Base-by-base conservation (phyloP, 2,113 vertebrate genomes). In the Microtus richardsoni region DNA sequence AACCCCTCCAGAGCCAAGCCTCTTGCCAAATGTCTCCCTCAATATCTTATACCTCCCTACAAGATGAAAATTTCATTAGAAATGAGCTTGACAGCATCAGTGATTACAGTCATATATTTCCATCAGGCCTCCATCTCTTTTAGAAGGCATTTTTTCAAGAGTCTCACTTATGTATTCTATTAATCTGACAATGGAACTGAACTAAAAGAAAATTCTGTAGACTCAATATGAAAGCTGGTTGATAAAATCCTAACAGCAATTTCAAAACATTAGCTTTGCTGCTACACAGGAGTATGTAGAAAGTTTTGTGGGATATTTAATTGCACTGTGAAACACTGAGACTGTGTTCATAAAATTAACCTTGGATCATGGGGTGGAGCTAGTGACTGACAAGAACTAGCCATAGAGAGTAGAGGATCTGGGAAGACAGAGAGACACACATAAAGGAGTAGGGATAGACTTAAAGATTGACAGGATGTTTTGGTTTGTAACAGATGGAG, bases 1-100 rank as follows among this genome's bases (percentile, higher is more conserved):
- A 58, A 58, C 17, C 54, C 54, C 54, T 58, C 17, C 54, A 58
- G 54, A 58, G 16, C 17, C 54, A 58, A 19, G 54, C 17, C 17
- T 58, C 54, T 58, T 58, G 54, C 54, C 17, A 19, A 58, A 19
- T 58, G 54, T 5, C 54, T 19, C 54, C 54, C 17, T 58, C 47
- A 52, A 13, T 22, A 52, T 91, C 54, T 49, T 96, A 93, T 39
- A 92, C 66, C 12, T 77, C 60, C 47, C 84, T 96, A 62, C 64
- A 89, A 73, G 90, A 88, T 10, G 52, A 96, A 28, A 97, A 80
- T 10, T 89, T 97, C 87, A 91, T 96, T 79, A 78, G 64, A 91
- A 88, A 84, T 49, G 78, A 92, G 5, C 71, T 54, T 54, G 30
- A n/a, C 52, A 80, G 36, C 9, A 49, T 97, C 78, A 82, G 28